Conservation (phyloP, 2,888 invertebrate species). For the Chydorus sphaericus region DNA sequence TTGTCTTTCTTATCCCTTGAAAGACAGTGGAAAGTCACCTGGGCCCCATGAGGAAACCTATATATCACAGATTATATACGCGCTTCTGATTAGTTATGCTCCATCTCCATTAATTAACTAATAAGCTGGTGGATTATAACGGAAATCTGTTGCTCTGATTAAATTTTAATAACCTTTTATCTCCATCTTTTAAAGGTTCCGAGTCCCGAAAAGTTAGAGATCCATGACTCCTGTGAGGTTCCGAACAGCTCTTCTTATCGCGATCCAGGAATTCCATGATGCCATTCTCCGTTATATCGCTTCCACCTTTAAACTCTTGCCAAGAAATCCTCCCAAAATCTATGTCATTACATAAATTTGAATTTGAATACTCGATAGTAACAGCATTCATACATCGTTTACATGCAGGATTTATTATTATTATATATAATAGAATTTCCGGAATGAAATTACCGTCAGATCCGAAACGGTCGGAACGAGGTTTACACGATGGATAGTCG, state of each 20-base stretch:
- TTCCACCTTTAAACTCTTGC: slow-evolving; percentile 24
- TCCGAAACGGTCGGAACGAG: slow-evolving; percentile 5
- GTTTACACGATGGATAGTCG: slow-evolving; percentile 36
- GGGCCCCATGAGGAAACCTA: slow-evolving; percentile 60
- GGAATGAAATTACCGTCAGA: too few relatives aligned
- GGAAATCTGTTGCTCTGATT: not conserved
- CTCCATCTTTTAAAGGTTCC: slow-evolving; percentile 45
- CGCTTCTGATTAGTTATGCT: not conserved
- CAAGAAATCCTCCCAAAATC: slow-evolving; percentile 5
- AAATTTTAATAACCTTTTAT: slow-evolving; percentile 27
- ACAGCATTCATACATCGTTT: too few relatives aligned
- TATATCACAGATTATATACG: not conserved
- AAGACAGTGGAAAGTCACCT: slow-evolving; percentile 69
- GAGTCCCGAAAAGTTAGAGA: slow-evolving; percentile 54
- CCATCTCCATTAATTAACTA: not conserved
- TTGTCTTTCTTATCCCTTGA: slow-evolving; percentile 65
- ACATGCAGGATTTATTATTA: too few relatives aligned
- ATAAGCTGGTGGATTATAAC: not conserved
- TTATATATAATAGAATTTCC: too few relatives aligned
- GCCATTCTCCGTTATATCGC: slow-evolving; percentile 34
- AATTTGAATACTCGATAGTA: too few relatives aligned
- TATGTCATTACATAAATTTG: too few relatives aligned
- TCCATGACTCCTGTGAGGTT: slow-evolving; percentile 58
- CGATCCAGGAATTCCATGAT: slow-evolving; percentile 25
- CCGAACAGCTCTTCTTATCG: slow-evolving; percentile 38